A percentile compares a stretch with the other conserved stretches of the same genome.
Conservation (phyloP, 2,888 invertebrate genomes). For the Agrotis puta region DNA sequence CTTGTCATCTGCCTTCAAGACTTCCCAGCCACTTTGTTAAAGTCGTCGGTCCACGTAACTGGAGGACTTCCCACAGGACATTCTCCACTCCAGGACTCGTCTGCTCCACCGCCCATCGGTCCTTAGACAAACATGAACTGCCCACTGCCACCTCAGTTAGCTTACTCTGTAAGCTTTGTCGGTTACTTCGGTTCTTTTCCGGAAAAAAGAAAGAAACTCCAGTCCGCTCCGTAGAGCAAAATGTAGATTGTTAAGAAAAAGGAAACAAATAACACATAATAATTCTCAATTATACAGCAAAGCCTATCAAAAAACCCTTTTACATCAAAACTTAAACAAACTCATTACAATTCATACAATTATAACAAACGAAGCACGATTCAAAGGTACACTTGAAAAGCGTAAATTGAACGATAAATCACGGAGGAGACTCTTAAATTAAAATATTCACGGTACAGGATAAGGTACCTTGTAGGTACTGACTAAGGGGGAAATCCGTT, state of each 20-base stretch:
- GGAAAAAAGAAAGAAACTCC: too few species aligned
- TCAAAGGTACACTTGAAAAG: constrained; percentile 40
- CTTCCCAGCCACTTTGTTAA: too few species aligned
- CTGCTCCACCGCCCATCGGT: too few species aligned
- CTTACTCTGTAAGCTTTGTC: too few species aligned
- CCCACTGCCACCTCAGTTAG: too few species aligned
- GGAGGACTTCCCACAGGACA: too few species aligned
- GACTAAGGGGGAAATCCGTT: constrained; percentile 45
- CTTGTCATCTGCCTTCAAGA: too few species aligned
- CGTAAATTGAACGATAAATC: constrained; percentile 61
- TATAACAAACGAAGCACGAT: constrained; percentile 37
- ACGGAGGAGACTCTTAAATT: constrained; percentile 55
- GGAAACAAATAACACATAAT: constrained; percentile 7
- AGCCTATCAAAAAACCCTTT: constrained; percentile 4
- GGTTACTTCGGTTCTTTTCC: too few species aligned
- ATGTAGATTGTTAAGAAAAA: not conserved
- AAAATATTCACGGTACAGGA: constrained; percentile 61
- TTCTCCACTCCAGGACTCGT: too few species aligned
- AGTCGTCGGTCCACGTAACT: too few species aligned
- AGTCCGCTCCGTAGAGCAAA: too few species aligned
- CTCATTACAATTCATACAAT: constrained; percentile 43
- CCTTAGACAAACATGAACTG: too few species aligned
- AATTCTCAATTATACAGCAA: not conserved
- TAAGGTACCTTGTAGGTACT: constrained; percentile 52
- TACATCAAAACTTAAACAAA: constrained; percentile 25